A percentile compares a stretch with the other conserved stretches of the same genome.
phyloP scores from a whole-genome alignment of 2,113 vertebrate species.

The Aspidoscelis tigris region DNA sequence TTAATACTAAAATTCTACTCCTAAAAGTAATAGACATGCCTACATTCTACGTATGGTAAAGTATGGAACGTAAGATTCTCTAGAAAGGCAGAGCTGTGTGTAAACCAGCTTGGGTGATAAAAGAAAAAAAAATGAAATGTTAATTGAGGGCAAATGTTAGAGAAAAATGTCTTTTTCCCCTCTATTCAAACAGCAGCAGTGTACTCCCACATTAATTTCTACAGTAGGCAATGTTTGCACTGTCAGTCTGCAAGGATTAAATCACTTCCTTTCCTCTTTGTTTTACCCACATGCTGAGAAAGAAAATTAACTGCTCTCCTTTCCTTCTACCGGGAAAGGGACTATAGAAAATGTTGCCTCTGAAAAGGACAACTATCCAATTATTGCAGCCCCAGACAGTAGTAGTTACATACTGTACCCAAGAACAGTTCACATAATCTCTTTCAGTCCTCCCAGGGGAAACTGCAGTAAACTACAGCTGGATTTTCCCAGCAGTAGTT shows the following conservation, averaged over 20 bases:
- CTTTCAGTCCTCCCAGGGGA: constrained; percentile 18
- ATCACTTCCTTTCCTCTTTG: neutral
- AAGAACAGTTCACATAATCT: constrained; percentile 12
- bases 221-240: neutral
- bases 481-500: constrained; percentile 21
- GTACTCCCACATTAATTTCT: constrained; percentile 10
- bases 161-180: neutral
- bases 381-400: constrained; percentile 1
- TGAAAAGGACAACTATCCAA: neutral
- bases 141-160: neutral
- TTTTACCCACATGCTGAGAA: constrained; percentile 8
- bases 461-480: constrained; percentile 12
- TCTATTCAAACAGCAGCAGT: neutral
- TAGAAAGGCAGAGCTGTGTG: neutral
- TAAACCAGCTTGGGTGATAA: neutral
- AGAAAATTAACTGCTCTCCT: neutral
- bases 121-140: neutral
- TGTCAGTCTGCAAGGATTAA: neutral
- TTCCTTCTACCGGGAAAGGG: neutral
- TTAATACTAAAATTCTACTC: neutral
- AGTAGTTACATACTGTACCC: constrained; percentile 3
- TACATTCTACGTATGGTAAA: neutral
- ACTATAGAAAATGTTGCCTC: constrained; percentile 2
- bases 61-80: neutral
- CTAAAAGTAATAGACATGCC: neutral